phyloP scores from a whole-genome alignment of 2,888 invertebrate species.

The Notodonta dromedarius region DNA sequence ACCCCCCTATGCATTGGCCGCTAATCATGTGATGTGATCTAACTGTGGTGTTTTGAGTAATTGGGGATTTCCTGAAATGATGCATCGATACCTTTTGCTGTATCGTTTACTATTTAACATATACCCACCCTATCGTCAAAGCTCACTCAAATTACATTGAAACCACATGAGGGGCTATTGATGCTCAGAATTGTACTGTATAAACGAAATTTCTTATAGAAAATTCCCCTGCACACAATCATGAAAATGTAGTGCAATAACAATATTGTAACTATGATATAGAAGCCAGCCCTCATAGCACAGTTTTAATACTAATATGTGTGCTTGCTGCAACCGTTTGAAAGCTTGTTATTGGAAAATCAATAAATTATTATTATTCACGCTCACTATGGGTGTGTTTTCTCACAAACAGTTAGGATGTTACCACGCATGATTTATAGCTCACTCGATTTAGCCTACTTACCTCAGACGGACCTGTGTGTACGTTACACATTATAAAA shows the following conservation, averaged over 20 bases:
- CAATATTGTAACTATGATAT: not conserved
- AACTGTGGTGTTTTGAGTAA: slow-evolving; percentile 58
- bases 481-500: slow-evolving; percentile 44
- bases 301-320: too few species aligned
- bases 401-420: slow-evolving; percentile 30
- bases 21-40: slow-evolving; percentile 68
- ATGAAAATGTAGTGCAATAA: slow-evolving; percentile 10
- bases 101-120: too few species aligned
- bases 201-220: too few species aligned
- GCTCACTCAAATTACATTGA: too few species aligned
- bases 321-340: too few species aligned
- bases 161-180: too few species aligned
- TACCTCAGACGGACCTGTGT: slow-evolving; percentile 38
- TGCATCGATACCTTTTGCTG: slow-evolving; percentile 18
- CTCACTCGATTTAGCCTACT: slow-evolving; percentile 37
- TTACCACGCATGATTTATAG: slow-evolving; percentile 39
- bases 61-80: slow-evolving; percentile 50
- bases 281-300: too few species aligned
- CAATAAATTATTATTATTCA: not conserved
- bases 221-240: too few species aligned
- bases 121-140: too few species aligned
- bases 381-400: slow-evolving; percentile 6
- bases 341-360: too few species aligned
- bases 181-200: too few species aligned
- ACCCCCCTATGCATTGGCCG: slow-evolving; percentile 57